Conservation (phyloP, 2,797 vertebrate species). For the Paguma larvata region DNA sequence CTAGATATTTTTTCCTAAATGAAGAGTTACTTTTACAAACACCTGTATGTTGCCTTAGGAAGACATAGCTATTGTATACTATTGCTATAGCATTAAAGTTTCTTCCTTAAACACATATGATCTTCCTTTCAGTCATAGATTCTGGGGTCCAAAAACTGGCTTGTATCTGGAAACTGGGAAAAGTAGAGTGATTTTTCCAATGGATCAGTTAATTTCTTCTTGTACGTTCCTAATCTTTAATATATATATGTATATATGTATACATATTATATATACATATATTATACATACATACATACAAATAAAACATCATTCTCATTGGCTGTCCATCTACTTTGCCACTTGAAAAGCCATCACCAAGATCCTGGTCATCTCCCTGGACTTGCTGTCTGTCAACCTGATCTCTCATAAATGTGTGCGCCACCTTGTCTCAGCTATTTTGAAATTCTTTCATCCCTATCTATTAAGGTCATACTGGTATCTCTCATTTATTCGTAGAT, state of each 20-base stretch:
- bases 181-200: background rate
- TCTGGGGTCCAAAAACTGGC: background rate
- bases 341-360: background rate
- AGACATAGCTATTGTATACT: background rate
- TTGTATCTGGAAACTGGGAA: background rate
- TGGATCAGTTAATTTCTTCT: background rate
- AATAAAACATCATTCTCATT: background rate
- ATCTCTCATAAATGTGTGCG: background rate
- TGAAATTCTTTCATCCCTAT: background rate
- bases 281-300: too few relatives aligned
- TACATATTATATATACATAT: too few relatives aligned
- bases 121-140: background rate
- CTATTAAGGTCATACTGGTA: background rate
- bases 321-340: background rate
- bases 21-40: background rate
- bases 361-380: background rate
- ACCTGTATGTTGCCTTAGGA: background rate
- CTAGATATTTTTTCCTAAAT: background rate
- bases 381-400: background rate
- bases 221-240: background rate
- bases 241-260: background rate
- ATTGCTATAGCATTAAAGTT: background rate
- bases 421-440: background rate
- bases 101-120: background rate
- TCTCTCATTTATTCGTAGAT: background rate